phyloP scores from a whole-genome alignment of 2,113 vertebrate species.

The Phocoena sinus region DNA sequence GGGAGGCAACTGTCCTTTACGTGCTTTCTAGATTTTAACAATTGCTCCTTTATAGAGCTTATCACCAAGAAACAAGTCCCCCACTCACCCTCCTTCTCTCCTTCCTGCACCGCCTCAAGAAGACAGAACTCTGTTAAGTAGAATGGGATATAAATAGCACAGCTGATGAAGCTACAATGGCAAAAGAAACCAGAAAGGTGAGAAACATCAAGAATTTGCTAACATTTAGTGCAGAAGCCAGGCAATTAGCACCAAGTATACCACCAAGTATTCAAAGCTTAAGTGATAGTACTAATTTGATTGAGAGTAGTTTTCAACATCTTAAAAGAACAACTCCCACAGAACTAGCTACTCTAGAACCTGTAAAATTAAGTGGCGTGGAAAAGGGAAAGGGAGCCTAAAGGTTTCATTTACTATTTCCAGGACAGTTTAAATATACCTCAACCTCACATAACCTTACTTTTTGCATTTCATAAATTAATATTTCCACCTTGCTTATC shows the following conservation, averaged over 20 bases:
- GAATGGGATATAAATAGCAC: background rate
- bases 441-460: background rate
- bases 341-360: background rate
- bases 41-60: background rate
- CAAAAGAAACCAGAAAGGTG: background rate
- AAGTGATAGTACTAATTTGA: slow-evolving; percentile 7
- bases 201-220: background rate
- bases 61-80: background rate
- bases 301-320: background rate
- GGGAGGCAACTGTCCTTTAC: background rate
- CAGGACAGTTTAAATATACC: background rate
- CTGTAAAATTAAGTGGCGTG: background rate
- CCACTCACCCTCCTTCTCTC: background rate
- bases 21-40: slow-evolving; percentile 31
- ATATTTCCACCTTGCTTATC: background rate
- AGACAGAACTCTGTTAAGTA: background rate
- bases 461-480: slow-evolving; percentile 12
- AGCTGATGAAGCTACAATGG: background rate
- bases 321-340: background rate
- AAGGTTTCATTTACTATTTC: background rate
- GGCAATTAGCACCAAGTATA: background rate
- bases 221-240: background rate
- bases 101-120: slow-evolving; percentile 2
- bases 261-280: background rate
- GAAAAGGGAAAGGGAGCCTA: background rate